phyloP scores from a whole-genome alignment of 1,140 invertebrate species.

The Tigriopus japonicus region DNA sequence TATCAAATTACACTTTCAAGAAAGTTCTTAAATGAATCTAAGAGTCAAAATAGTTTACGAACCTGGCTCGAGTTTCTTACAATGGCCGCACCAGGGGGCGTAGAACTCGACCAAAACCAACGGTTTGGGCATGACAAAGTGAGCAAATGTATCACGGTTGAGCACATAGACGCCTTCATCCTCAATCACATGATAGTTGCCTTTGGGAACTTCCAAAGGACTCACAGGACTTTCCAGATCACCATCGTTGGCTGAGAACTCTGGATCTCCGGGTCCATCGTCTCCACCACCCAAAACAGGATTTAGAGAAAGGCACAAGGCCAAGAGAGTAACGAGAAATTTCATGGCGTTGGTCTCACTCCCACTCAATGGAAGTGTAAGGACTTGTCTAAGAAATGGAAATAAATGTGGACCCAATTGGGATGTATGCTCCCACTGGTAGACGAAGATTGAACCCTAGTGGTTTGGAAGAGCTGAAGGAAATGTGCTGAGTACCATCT shows the following conservation, averaged over 20 bases:
- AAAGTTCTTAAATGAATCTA: background rate
- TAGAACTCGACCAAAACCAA: slow-evolving; percentile 33
- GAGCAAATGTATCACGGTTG: slow-evolving; percentile 29
- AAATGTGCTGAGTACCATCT: no score
- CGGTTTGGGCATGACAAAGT: slow-evolving; percentile 24
- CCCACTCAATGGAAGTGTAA: no score
- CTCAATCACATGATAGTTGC: slow-evolving; percentile 24
- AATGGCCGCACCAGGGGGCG: slow-evolving; percentile 32
- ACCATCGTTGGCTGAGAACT: slow-evolving; percentile 7
- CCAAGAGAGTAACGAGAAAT: background rate
- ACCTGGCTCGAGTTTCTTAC: slow-evolving; percentile 22
- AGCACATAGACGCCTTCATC: slow-evolving; percentile 30
- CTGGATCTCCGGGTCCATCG: slow-evolving; percentile 3
- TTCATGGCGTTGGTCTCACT: no score
- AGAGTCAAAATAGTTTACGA: background rate
- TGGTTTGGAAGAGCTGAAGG: no score
- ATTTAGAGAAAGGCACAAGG: background rate
- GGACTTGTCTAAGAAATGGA: no score
- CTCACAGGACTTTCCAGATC: slow-evolving; percentile 19
- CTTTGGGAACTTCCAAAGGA: slow-evolving; percentile 19
- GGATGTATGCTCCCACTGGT: no score
- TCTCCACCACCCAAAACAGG: background rate
- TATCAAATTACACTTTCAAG: background rate
- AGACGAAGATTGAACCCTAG: no score
- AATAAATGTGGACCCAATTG: no score